These are phyloP conservation scores for Diplolepis rosae DNA, from an alignment of 2,888 invertebrate genomes.

Conservation along the genomic window DNA sequence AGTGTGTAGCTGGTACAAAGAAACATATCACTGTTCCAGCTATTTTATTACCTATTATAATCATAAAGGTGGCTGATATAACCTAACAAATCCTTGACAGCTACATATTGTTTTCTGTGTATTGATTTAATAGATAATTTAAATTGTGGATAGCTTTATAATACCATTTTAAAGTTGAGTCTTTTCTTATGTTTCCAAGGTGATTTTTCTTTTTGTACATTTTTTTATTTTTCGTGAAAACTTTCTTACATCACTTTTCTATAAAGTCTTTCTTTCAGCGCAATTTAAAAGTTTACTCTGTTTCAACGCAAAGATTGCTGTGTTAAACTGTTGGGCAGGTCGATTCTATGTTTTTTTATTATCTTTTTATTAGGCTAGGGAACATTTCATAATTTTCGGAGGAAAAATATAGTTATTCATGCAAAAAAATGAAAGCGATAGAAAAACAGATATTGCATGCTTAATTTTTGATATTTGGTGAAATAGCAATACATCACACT, in stretches of 20 bases:
- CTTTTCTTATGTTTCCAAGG: not conserved
- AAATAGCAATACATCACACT: not conserved
- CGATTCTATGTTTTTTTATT: not conserved
- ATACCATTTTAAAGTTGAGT: not conserved
- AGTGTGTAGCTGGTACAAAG: too few relatives aligned
- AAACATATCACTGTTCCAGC: too few relatives aligned
- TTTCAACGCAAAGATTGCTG: conserved; percentile 31
- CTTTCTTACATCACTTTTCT: conserved; percentile 23
- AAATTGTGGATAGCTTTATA: not conserved
- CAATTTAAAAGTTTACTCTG: conserved; percentile 46
- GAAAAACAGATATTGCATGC: not conserved
- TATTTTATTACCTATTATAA: too few relatives aligned
- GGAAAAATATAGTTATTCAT: not conserved
- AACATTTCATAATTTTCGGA: too few relatives aligned
- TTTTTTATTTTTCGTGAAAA: not conserved
- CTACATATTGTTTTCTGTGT: too few relatives aligned
- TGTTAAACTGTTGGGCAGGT: conserved; percentile 36
- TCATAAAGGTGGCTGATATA: too few relatives aligned
- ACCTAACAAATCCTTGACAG: too few relatives aligned
- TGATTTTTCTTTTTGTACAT: not conserved
- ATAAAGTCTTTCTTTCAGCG: conserved; percentile 45
- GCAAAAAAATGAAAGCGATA: too few relatives aligned
- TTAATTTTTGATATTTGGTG: not conserved
- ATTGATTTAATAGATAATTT: not conserved
- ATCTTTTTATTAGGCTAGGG: too few relatives aligned